Conservation (phyloP, 2,113 vertebrate genomes). For the Polypterus bichir region DNA sequence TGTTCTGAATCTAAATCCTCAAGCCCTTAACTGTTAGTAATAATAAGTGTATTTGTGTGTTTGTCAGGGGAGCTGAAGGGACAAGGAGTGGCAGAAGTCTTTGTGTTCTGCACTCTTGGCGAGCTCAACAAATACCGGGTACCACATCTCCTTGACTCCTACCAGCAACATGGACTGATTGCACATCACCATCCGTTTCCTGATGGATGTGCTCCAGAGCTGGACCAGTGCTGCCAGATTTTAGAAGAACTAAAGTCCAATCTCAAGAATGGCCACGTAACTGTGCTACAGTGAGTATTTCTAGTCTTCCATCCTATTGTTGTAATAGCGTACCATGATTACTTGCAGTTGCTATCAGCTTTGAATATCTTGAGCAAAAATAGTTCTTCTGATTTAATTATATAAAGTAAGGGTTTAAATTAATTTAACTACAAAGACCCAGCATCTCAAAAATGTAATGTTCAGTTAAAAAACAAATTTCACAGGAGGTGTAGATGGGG, state of each 20-base stretch:
- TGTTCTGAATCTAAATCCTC: too few relatives aligned
- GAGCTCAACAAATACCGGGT: conserved; percentile 74
- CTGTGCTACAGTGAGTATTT: conserved; percentile 68
- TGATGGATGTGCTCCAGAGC: conserved; percentile 61
- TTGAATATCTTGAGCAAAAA: too few relatives aligned
- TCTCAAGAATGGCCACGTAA: conserved; percentile 57
- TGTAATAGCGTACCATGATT: too few relatives aligned
- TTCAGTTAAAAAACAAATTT: too few relatives aligned
- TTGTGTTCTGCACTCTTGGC: conserved; percentile 76
- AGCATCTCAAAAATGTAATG: too few relatives aligned
- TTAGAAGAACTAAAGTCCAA: conserved; percentile 58
- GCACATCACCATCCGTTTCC: conserved; percentile 69
- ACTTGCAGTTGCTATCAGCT: too few relatives aligned
- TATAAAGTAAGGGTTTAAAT: too few relatives aligned
- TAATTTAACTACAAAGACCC: too few relatives aligned
- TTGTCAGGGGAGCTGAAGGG: conserved; percentile 66
- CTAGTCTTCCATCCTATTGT: too few relatives aligned
- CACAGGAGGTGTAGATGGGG: too few relatives aligned
- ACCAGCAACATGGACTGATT: conserved; percentile 47
- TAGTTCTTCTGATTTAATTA: too few relatives aligned
- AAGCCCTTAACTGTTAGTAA: too few relatives aligned
- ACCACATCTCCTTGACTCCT: conserved; percentile 63
- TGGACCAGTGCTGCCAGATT: conserved; percentile 59
- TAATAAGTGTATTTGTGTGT: neutral
- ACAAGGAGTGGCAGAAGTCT: conserved; percentile 66